These are phyloP conservation scores for Cyrtonyx montezumae DNA, from an alignment of 2,113 vertebrate species.

Conservation along the genomic window DNA sequence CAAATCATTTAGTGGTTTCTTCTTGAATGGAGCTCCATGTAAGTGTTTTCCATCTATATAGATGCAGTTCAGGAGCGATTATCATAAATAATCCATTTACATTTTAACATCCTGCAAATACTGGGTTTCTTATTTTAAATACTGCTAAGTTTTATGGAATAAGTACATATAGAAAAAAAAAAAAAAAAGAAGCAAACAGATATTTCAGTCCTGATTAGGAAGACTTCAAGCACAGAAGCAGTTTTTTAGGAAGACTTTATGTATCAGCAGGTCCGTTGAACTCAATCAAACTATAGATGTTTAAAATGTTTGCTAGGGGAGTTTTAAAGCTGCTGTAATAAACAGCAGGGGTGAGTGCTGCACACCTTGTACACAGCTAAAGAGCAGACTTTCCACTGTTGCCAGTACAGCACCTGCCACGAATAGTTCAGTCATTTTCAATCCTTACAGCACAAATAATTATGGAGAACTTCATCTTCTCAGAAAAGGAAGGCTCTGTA, in stretches of 20 bases:
- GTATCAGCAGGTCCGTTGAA: neutral
- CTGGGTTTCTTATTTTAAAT: neutral
- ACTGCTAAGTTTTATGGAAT: neutral
- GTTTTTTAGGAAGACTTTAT: neutral
- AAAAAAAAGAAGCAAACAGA: neutral
- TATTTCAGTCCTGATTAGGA: neutral
- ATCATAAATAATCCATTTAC: neutral
- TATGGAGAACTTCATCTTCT: conserved; percentile 3
- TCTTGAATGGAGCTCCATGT: neutral
- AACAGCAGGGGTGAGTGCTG: neutral
- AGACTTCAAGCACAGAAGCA: neutral
- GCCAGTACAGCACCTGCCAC: neutral
- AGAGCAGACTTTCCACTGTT: neutral
- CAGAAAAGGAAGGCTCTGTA: conserved; percentile 23
- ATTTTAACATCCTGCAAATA: neutral
- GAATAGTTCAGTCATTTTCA: conserved; percentile 39
- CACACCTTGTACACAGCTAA: neutral
- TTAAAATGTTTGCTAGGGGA: neutral
- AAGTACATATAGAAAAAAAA: neutral
- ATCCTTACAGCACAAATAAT: neutral
- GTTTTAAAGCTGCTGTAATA: neutral
- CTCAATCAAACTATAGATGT: neutral
- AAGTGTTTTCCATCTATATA: neutral
- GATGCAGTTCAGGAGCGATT: neutral
- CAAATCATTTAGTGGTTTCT: neutral